A percentile compares a stretch with the other conserved stretches of the same genome.
These are phyloP conservation scores for Grantiella picta DNA, from an alignment of 2,113 vertebrate species.

Conservation along the genomic window DNA sequence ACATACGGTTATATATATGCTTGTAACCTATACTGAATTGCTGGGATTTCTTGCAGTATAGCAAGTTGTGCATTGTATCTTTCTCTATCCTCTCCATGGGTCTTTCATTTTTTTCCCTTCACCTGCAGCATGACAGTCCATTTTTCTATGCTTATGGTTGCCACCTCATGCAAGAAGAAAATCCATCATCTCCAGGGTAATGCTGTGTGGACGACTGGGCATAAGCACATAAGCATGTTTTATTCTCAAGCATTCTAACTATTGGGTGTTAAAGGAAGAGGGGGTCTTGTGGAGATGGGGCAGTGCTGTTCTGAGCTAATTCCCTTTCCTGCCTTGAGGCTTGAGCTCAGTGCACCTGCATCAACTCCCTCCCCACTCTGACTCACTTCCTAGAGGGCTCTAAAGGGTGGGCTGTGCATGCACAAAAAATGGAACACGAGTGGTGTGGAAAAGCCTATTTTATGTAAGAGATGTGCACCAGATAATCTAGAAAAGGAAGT, in stretches of 20 bases:
- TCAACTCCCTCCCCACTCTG: accelerated
- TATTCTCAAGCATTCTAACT: neutral
- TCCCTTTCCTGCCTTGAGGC: neutral
- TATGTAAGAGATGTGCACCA: neutral
- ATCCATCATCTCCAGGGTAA: neutral
- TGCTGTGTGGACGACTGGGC: neutral
- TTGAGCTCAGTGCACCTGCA: neutral
- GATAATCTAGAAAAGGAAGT: neutral
- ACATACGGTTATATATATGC: neutral
- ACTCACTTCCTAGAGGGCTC: neutral
- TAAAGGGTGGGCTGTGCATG: neutral
- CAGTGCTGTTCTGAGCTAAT: neutral
- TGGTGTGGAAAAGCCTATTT: neutral
- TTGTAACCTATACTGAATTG: neutral
- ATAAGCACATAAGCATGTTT: neutral
- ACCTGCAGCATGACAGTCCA: neutral
- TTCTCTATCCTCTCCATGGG: neutral
- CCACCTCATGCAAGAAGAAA: neutral
- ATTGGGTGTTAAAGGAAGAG: neutral
- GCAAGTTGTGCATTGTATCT: neutral
- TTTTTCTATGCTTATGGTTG: neutral
- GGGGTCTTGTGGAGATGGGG: neutral
- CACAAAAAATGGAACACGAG: neutral
- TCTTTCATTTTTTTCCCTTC: neutral
- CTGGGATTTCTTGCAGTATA: neutral